These are phyloP conservation scores for Phymorhynchus buccinoides DNA, from an alignment of 1,140 invertebrate species.

Conservation along the genomic window DNA sequence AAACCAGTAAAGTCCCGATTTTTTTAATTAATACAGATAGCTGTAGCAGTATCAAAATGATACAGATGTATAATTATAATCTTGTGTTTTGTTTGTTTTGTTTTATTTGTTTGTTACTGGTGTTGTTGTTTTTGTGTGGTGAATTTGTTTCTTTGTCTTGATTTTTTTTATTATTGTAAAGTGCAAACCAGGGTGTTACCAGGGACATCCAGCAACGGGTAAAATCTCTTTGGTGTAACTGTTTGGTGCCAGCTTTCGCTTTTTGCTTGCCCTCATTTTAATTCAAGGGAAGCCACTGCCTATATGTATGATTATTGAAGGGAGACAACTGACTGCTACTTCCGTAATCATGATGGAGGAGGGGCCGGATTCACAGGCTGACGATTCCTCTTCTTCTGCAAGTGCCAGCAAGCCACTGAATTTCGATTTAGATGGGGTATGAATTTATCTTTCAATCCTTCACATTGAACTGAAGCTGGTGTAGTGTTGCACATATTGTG, in stretches of 20 bases:
- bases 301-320: background rate
- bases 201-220: background rate
- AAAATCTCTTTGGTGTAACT: background rate
- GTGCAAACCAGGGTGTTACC: background rate
- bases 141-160: background rate
- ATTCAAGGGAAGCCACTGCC: background rate
- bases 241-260: background rate
- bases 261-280: background rate
- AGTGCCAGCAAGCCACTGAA: constrained; percentile 24
- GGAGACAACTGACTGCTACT: background rate
- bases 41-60: too few species aligned
- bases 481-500: background rate
- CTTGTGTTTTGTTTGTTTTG: background rate
- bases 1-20: too few species aligned
- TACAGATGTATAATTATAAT: too few species aligned
- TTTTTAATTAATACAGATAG: too few species aligned
- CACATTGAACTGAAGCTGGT: background rate
- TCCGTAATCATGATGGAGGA: constrained; percentile 34
- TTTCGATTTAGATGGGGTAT: constrained; percentile 18
- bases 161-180: background rate
- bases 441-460: background rate
- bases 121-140: too few species aligned
- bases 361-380: constrained; percentile 25
- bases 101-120: background rate
- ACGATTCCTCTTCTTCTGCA: background rate